phyloP scores from a whole-genome alignment of 2,797 vertebrate species.

The Danionella dracula region DNA sequence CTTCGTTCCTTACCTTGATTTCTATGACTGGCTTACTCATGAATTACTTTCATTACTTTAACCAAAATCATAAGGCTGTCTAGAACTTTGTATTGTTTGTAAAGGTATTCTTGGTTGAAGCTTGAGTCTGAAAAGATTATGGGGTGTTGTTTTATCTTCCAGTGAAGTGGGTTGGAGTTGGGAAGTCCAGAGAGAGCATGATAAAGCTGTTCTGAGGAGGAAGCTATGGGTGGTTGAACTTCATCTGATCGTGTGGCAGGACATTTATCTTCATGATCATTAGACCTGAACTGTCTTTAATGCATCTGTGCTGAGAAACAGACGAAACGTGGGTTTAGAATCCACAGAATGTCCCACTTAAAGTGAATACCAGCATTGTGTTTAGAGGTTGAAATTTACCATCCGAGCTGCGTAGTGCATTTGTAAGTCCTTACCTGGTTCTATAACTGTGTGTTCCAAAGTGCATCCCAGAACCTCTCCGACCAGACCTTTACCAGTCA shows the following conservation, averaged over 20 bases:
- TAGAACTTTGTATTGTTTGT: no score
- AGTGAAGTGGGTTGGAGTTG: slow-evolving; percentile 84
- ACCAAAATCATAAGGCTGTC: no score
- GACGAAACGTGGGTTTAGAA: slow-evolving; percentile 38
- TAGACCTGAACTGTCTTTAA: slow-evolving; percentile 41
- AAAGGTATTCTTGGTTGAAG: no score
- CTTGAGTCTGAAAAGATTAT: no score
- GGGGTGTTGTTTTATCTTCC: slow-evolving; percentile 46
- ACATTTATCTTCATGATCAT: neutral
- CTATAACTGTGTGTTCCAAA: neutral
- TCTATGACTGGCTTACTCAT: no score
- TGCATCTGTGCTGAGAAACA: slow-evolving; percentile 29
- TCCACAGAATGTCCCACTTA: slow-evolving; percentile 31
- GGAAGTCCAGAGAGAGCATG: slow-evolving; percentile 79
- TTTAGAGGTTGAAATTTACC: slow-evolving; percentile 16
- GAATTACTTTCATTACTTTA: no score
- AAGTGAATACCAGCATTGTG: slow-evolving; percentile 61
- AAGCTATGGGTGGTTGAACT: neutral
- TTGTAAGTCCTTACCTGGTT: neutral
- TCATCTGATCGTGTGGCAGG: slow-evolving; percentile 17
- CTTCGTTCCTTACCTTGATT: no score
- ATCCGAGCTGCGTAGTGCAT: neutral
- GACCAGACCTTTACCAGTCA: neutral
- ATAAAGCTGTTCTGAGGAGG: slow-evolving; percentile 69
- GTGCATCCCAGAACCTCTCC: neutral